Evolutionary conservation across 23 tunicate genomes (phyloP).

Genomic region (Styela clava): DNA sequence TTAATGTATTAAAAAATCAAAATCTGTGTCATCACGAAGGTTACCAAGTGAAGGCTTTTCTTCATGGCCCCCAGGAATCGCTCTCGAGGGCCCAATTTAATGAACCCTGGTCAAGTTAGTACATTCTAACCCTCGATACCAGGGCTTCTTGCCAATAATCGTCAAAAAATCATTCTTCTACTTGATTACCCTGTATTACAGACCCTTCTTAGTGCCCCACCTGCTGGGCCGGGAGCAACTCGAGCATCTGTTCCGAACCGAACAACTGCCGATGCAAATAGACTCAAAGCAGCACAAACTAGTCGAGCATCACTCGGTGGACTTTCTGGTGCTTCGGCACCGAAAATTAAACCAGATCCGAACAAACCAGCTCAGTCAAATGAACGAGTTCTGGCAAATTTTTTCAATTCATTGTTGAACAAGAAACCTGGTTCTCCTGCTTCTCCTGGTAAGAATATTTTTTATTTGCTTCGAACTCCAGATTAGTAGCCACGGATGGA

Average conservation of each 20-base stretch:
- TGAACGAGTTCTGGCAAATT: slow-evolving; percentile 96
- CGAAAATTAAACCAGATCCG: slow-evolving; percentile 41
- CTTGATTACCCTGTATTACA: too few species aligned
- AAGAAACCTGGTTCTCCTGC: slow-evolving; percentile 60
- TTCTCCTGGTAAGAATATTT: slow-evolving; percentile 21
- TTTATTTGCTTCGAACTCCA: too few species aligned
- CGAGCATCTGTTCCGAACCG: slow-evolving; percentile 30
- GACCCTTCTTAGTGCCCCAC: slow-evolving; percentile 14
- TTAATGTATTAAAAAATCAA: too few species aligned
- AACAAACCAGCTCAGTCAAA: slow-evolving; percentile 58
- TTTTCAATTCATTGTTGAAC: slow-evolving; percentile 88
- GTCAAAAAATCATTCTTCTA: too few species aligned
- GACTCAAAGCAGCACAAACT: slow-evolving; percentile 16
- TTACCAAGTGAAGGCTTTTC: too few species aligned
- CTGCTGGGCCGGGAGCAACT: background rate
- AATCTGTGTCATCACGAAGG: too few species aligned
- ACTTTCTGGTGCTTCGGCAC: slow-evolving; percentile 23
- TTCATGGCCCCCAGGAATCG: too few species aligned
- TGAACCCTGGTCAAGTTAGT: too few species aligned
- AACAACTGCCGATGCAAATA: slow-evolving; percentile 14
- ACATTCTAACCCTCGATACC: too few species aligned
- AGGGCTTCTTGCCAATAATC: too few species aligned
- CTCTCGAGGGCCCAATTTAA: too few species aligned
- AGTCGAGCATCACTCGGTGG: slow-evolving; percentile 28
- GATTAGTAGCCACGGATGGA: background rate